Evolutionary conservation across 2,113 vertebrate species (phyloP).

Genomic region (Petroica traversi): DNA sequence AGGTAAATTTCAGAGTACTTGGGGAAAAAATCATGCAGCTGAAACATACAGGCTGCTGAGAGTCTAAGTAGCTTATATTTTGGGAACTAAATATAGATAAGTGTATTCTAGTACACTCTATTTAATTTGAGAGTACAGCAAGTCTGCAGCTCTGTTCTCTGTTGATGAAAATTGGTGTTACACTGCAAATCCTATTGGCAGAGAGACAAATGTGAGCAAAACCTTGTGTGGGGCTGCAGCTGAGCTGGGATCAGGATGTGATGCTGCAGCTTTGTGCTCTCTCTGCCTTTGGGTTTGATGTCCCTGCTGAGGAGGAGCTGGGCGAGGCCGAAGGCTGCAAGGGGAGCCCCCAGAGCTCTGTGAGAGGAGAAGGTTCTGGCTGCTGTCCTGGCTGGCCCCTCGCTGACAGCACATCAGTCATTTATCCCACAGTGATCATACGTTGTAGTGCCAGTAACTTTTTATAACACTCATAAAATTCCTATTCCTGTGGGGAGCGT

Average conservation of each 20-base stretch:
- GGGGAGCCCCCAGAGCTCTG: neutral
- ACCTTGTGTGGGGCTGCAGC: neutral
- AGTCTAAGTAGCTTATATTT: neutral
- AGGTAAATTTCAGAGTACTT: neutral
- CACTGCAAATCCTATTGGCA: neutral
- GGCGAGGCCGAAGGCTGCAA: neutral
- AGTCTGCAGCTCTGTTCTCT: neutral
- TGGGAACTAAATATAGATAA: neutral
- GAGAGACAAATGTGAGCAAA: neutral
- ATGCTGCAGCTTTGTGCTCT: neutral
- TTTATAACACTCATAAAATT: constrained; percentile 81
- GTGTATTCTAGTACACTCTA: neutral
- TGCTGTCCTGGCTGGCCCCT: neutral
- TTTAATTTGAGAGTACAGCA: neutral
- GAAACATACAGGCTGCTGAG: neutral
- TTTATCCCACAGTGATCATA: constrained; percentile 73
- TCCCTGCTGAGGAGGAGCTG: neutral
- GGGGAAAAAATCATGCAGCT: neutral
- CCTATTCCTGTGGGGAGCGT: constrained; percentile 65
- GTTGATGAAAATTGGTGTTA: fast-evolving
- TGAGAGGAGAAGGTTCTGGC: neutral
- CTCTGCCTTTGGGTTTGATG: neutral
- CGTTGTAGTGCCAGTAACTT: constrained; percentile 72
- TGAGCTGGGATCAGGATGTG: neutral
- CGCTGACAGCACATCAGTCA: constrained; percentile 14